phyloP scores from a whole-genome alignment of 2,113 vertebrate genomes.

The Rhynchomys soricoides region DNA sequence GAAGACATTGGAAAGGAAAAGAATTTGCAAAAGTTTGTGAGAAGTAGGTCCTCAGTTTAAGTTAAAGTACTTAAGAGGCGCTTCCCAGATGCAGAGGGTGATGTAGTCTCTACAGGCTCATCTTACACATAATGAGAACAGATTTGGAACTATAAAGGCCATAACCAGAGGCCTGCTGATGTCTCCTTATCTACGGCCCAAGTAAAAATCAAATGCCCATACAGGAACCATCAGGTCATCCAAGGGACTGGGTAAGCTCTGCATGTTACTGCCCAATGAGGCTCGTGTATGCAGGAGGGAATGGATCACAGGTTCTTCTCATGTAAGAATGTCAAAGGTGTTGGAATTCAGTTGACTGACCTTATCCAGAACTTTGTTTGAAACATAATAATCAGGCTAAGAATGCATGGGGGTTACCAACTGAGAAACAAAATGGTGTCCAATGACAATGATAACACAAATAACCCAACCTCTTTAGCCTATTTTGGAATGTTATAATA shows the following conservation, averaged over 20 bases:
- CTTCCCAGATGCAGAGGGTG: background rate
- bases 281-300: background rate
- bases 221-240: too few relatives aligned
- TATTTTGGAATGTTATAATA: background rate
- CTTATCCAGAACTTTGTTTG: background rate
- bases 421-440: background rate
- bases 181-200: background rate
- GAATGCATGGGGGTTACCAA: background rate
- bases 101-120: background rate
- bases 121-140: background rate
- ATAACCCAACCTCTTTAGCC: background rate
- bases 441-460: background rate
- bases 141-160: rapidly evolving
- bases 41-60: background rate
- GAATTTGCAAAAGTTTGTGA: background rate
- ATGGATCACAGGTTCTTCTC: background rate
- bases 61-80: background rate
- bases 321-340: background rate
- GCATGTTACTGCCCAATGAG: rapidly evolving
- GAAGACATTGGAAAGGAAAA: background rate
- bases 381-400: background rate
- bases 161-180: background rate
- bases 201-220: too few relatives aligned
- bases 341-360: background rate
- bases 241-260: background rate